Percentiles rank a stretch among this genome's conserved stretches.
Conservation (phyloP, 2,113 vertebrate genomes). For the Galbula dea region DNA sequence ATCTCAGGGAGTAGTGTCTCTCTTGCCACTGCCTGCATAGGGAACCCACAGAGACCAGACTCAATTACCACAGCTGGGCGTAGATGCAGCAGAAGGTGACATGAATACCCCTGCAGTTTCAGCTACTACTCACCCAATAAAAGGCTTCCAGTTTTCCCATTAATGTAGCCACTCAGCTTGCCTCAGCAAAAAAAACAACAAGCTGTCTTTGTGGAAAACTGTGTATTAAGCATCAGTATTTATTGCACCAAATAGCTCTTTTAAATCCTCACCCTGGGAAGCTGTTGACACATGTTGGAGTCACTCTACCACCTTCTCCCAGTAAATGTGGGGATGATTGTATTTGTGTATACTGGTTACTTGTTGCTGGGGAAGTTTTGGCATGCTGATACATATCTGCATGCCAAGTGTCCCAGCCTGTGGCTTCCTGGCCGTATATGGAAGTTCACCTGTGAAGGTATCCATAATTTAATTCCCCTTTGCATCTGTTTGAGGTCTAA, state of each 20-base stretch:
- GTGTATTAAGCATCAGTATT: not conserved
- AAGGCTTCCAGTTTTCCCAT: not conserved
- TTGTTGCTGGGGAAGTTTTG: conserved; percentile 32
- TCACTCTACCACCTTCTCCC: conserved; percentile 5
- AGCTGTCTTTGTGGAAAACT: not conserved
- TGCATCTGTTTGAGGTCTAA: not conserved
- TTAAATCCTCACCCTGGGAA: conserved; percentile 4
- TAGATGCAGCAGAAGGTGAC: not conserved
- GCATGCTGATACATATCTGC: not conserved
- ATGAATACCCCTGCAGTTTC: not conserved
- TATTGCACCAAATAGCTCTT: not conserved
- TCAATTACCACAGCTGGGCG: not conserved
- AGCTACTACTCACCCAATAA: not conserved
- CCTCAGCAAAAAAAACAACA: not conserved
- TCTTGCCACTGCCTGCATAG: not conserved
- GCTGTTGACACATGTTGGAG: not conserved
- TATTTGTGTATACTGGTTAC: conserved; percentile 33
- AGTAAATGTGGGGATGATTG: not conserved
- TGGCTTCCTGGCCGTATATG: not conserved
- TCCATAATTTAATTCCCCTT: not conserved
- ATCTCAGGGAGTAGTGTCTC: not conserved
- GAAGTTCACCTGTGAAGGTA: conserved; percentile 16
- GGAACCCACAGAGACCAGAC: not conserved
- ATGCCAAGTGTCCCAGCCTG: not conserved
- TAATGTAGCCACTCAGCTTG: not conserved